A percentile compares a stretch with the other conserved stretches of the same genome.
phyloP scores from a whole-genome alignment of 2,113 vertebrate genomes.

The Merops nubicus region DNA sequence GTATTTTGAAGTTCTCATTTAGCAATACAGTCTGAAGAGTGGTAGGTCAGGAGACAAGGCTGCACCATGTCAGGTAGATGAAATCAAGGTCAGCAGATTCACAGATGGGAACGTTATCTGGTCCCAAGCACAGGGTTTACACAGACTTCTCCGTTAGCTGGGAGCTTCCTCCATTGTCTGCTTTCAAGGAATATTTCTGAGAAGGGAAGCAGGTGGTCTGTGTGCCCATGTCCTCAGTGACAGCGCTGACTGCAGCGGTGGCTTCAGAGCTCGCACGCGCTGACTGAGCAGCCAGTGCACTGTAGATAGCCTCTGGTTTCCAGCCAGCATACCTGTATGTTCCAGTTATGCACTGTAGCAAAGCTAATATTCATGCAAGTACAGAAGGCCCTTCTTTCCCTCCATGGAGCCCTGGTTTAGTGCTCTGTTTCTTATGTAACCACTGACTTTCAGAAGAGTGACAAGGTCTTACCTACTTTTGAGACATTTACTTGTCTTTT shows the following conservation, averaged over 20 bases:
- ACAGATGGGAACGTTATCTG: not conserved
- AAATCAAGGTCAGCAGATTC: not conserved
- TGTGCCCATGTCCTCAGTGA: not conserved
- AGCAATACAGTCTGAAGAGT: not conserved
- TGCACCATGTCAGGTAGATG: not conserved
- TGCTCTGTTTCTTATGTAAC: not conserved
- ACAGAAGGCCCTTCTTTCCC: not conserved
- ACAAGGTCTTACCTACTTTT: not conserved
- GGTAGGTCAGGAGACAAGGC: not conserved
- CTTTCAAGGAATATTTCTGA: not conserved
- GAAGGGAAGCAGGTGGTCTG: not conserved
- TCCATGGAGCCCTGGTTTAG: rapidly evolving
- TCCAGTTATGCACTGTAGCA: not conserved
- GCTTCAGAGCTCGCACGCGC: not conserved
- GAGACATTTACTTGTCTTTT: not conserved
- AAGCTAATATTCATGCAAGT: not conserved
- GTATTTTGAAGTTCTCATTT: not conserved
- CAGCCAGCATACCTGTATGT: not conserved
- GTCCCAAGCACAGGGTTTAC: not conserved
- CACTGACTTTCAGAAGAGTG: not conserved
- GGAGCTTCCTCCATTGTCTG: not conserved
- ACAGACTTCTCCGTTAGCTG: not conserved
- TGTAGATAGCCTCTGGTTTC: too few species aligned
- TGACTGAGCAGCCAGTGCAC: not conserved
- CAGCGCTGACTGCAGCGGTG: not conserved